These are phyloP conservation scores for Balanococcus diminutus DNA, from an alignment of 2,888 invertebrate species.

Conservation along the genomic window DNA sequence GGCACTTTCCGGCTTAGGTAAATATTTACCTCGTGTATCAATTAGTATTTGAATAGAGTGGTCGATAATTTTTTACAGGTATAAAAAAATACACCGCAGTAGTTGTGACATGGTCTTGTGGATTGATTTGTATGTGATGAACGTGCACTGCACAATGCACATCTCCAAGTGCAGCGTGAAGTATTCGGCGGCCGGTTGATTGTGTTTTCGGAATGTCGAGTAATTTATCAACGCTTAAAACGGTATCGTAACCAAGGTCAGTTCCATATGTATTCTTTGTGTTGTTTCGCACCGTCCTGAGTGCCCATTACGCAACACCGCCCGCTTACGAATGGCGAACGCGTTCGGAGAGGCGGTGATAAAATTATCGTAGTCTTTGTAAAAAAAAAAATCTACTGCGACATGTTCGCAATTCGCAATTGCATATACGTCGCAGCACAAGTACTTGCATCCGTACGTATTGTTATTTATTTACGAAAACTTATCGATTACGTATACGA, in stretches of 20 bases:
- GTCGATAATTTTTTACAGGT: not conserved
- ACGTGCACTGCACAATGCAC: not conserved
- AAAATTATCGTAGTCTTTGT: not conserved
- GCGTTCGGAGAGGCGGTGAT: not conserved
- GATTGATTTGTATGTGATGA: not conserved
- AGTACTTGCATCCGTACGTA: not conserved
- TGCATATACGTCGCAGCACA: not conserved
- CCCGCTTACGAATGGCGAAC: not conserved
- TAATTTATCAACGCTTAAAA: constrained; percentile 18
- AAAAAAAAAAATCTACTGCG: not conserved
- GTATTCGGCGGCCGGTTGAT: not conserved
- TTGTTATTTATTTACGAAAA: not conserved
- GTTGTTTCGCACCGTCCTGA: not conserved
- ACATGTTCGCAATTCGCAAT: not conserved
- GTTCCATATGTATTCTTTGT: not conserved
- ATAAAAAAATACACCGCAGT: not conserved
- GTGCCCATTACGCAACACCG: not conserved
- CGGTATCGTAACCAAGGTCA: constrained; percentile 27
- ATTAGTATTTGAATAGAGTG: not conserved
- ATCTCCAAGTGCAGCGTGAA: not conserved
- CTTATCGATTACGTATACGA: not conserved
- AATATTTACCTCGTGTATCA: not conserved
- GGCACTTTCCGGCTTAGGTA: too few species aligned
- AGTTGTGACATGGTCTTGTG: not conserved
- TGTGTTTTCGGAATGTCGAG: constrained; percentile 16